phyloP scores from a whole-genome alignment of 2,113 vertebrate species.

The Prunella himalayana region DNA sequence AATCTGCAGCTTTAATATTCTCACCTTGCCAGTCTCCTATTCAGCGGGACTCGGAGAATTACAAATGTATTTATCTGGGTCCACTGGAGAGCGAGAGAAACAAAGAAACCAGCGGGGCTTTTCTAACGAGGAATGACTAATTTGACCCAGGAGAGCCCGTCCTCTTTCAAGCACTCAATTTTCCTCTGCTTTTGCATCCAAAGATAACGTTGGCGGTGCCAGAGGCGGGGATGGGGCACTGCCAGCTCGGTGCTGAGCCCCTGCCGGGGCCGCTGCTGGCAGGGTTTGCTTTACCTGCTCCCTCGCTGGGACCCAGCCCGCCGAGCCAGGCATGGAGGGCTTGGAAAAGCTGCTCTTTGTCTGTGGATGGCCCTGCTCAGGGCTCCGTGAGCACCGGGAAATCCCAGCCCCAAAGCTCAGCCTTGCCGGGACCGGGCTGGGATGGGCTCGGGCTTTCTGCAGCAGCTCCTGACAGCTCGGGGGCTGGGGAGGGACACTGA shows the following conservation, averaged over 20 bases:
- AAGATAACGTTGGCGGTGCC: neutral
- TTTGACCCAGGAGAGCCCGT: slow-evolving; percentile 39
- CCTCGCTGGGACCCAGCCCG: neutral
- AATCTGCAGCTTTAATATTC: slow-evolving; percentile 33
- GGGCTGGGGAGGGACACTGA: neutral
- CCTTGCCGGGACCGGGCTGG: accelerated
- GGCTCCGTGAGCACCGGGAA: neutral
- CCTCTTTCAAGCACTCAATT: slow-evolving; percentile 24
- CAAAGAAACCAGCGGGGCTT: slow-evolving; percentile 58
- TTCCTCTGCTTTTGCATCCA: slow-evolving; percentile 23
- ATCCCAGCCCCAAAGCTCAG: accelerated
- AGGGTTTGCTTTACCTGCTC: neutral
- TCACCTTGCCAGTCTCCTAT: slow-evolving; percentile 18
- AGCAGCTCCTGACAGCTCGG: neutral
- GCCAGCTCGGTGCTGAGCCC: neutral
- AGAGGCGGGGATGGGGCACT: neutral
- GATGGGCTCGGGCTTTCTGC: accelerated
- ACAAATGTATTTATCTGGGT: slow-evolving; percentile 31
- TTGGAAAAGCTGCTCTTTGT: neutral
- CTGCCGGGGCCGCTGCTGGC: neutral
- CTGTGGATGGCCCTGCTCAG: neutral
- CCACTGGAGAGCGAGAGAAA: slow-evolving; percentile 48
- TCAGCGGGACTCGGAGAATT: neutral
- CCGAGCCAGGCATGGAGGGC: neutral
- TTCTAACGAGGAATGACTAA: slow-evolving; percentile 53